Evolutionary conservation across 2,113 vertebrate genomes (phyloP).

Genomic region (Chitala chitala): DNA sequence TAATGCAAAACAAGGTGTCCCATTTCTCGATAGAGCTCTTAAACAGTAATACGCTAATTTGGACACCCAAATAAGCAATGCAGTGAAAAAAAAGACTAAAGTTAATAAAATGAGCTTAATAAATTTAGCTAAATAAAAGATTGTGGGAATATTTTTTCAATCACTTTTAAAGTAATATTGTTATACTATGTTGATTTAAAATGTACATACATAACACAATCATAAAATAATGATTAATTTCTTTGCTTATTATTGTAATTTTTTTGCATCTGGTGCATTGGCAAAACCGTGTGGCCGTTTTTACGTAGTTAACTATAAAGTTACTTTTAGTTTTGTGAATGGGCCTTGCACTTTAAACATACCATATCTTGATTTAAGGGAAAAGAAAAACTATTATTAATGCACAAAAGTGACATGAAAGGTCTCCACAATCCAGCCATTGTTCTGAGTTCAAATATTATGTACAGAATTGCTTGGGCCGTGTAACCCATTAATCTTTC

Average conservation of each 20-base stretch:
- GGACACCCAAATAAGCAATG: background rate
- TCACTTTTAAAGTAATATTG: background rate
- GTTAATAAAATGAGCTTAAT: constrained; percentile 19
- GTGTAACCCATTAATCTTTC: constrained; percentile 63
- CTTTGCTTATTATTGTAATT: too few species aligned
- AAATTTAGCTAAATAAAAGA: background rate
- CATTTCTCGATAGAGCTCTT: background rate
- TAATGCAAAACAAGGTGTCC: constrained; percentile 10
- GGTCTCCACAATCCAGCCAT: too few species aligned
- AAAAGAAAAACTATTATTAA: constrained; percentile 60
- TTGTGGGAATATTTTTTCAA: background rate
- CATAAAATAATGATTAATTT: too few species aligned
- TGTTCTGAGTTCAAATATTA: constrained; percentile 66
- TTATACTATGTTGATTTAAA: too few species aligned
- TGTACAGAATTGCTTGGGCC: constrained; percentile 42
- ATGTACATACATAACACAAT: too few species aligned
- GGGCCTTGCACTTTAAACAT: constrained; percentile 68
- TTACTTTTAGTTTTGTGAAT: constrained; percentile 14
- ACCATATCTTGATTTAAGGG: constrained; percentile 61
- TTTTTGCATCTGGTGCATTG: background rate
- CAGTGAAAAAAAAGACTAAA: constrained; percentile 2
- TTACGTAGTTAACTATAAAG: background rate
- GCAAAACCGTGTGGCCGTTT: too few species aligned
- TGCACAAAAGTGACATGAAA: constrained; percentile 64
- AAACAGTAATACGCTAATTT: background rate